phyloP scores from a whole-genome alignment of 1,140 invertebrate species.

The Gonatopus flavifemur region DNA sequence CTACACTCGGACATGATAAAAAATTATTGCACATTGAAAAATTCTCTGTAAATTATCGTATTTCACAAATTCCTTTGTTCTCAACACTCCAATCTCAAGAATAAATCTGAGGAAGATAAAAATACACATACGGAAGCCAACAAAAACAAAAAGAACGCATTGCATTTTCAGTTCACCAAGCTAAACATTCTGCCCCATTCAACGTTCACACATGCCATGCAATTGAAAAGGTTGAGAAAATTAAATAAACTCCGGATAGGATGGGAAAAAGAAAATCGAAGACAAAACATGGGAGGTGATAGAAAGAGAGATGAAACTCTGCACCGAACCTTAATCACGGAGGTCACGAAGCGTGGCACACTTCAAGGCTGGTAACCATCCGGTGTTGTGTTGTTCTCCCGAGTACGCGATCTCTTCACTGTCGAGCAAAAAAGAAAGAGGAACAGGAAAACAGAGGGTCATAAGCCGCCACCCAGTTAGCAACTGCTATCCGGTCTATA shows the following conservation, averaged over 20 bases:
- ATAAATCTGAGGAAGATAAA: too few relatives aligned
- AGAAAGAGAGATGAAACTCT: slow-evolving; percentile 32
- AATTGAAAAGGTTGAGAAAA: too few relatives aligned
- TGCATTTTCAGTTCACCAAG: too few relatives aligned
- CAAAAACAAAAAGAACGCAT: too few relatives aligned
- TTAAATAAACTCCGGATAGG: too few relatives aligned
- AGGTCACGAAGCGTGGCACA: slow-evolving; percentile 38
- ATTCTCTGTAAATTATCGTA: too few relatives aligned
- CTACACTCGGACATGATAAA: too few relatives aligned
- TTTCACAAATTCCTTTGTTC: too few relatives aligned
- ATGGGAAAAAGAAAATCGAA: neutral
- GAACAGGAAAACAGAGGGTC: slow-evolving; percentile 37
- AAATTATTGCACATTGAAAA: too few relatives aligned
- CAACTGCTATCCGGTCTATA: slow-evolving; percentile 29
- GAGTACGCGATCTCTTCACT: slow-evolving; percentile 65
- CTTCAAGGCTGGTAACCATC: slow-evolving; percentile 56
- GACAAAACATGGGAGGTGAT: slow-evolving; percentile 16
- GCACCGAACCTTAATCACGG: slow-evolving; percentile 47
- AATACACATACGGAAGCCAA: too few relatives aligned
- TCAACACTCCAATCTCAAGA: too few relatives aligned
- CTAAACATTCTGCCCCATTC: too few relatives aligned
- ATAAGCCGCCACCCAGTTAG: slow-evolving; percentile 37
- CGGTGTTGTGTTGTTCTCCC: slow-evolving; percentile 59
- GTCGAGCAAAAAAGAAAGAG: slow-evolving; percentile 44
- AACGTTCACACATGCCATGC: neutral